Evolutionary conservation across 2,888 invertebrate species (phyloP).

Genomic region (Mechanitis messenoides): DNA sequence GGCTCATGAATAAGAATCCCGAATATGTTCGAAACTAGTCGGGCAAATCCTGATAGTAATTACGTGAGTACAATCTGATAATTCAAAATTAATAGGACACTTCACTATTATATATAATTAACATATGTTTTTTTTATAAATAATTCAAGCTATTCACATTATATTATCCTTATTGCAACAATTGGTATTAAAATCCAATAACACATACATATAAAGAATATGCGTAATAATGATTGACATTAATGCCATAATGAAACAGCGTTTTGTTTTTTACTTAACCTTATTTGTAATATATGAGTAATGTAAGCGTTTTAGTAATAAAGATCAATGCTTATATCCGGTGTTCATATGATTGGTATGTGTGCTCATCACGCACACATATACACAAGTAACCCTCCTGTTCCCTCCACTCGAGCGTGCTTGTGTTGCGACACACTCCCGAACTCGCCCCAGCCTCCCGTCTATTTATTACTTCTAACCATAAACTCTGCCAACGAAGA

Average conservation of each 20-base stretch:
- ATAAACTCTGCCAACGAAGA: constrained; percentile 31
- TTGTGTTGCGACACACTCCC: constrained; percentile 34
- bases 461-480: constrained; percentile 35
- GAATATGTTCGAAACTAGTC: no score
- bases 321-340: constrained; percentile 38
- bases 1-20: no score
- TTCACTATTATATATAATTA: no score
- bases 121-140: no score
- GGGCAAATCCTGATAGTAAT: no score
- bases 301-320: constrained; percentile 26
- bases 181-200: no score
- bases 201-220: neutral
- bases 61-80: no score
- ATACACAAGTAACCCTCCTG: constrained; percentile 27
- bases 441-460: constrained; percentile 32
- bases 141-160: no score
- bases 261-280: neutral
- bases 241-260: neutral
- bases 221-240: constrained; percentile 1
- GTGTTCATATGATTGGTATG: constrained; percentile 35
- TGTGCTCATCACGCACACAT: constrained; percentile 31
- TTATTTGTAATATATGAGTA: constrained; percentile 16
- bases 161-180: no score
- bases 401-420: constrained; percentile 45
- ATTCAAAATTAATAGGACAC: no score